Evolutionary conservation across 1,140 invertebrate genomes (phyloP).

Genomic region (Gryon sp.): DNA sequence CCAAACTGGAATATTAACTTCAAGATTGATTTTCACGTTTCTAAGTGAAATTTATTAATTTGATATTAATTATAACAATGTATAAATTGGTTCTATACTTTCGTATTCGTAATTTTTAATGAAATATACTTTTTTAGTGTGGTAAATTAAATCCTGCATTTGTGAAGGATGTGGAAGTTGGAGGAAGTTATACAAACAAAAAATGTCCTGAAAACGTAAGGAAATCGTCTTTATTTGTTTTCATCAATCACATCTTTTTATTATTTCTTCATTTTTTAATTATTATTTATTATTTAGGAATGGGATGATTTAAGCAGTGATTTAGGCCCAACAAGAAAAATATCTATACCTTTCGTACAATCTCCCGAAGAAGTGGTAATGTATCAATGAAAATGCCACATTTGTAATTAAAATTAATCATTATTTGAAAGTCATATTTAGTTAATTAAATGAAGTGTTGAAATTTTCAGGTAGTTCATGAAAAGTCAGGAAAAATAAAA

Average conservation of each 20-base stretch:
- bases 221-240: too few relatives aligned
- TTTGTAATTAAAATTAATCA: not conserved
- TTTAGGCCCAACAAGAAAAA: constrained; percentile 19
- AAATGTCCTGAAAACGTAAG: constrained; percentile 8
- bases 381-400: too few relatives aligned
- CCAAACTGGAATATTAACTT: not conserved
- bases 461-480: constrained; percentile 10
- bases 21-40: too few relatives aligned
- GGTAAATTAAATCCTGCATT: constrained; percentile 24
- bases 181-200: not conserved
- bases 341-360: constrained; percentile 46
- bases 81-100: too few relatives aligned
- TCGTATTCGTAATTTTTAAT: constrained; percentile 1
- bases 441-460: too few relatives aligned
- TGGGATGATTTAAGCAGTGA: constrained; percentile 18
- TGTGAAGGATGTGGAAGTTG: constrained; percentile 12
- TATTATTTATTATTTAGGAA: constrained; percentile 12
- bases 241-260: constrained; percentile 10
- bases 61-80: too few relatives aligned
- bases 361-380: constrained; percentile 49
- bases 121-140: constrained; percentile 7
- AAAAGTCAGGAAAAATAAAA: constrained; percentile 27
- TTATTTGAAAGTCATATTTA: too few relatives aligned
- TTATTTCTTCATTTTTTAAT: not conserved
- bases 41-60: too few relatives aligned